Base-by-base conservation (phyloP, 1,140 invertebrate genomes). In the Drosophila triauraria region DNA sequence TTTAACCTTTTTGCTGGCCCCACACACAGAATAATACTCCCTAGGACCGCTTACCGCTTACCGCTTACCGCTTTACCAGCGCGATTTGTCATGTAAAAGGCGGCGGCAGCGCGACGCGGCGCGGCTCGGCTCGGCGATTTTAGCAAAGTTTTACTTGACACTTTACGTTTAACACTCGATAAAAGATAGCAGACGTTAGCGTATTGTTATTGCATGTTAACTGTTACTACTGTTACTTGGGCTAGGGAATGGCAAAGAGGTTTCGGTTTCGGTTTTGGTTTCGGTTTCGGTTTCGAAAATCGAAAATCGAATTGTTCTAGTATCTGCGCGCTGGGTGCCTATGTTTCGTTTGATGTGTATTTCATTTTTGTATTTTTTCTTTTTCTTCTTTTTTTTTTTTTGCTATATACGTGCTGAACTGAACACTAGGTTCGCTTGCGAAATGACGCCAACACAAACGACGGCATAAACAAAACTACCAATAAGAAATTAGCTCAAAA, bases 381-480 rank as follows among this genome's bases (percentile, higher is more conserved):
- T 30, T 30, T 30, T 30, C 27, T 30, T 30, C 5, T 30, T 54
- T 54, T 15, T 15, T 30, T 51, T 17, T 32, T 50, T 53, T 35
- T 35, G 20, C 53, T 56, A 63, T 68, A 51, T 82, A 82, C 80
- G 80, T 82, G 80, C 80, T 82, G 60, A 64, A 76, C 80, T 75
- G 68, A 56, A 56, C 53, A 56, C 51, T 53, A 35, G 51, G 80
- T 78, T 70, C 78, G 80, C 80, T 82, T 82, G 78, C 80, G 78
- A 83, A 83, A 82, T 81, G 79, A 82, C 80, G 80, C 75, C 79
- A 82, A 78, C 80, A 81, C 80, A 83, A 83, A 62, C 80, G 80
- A 84, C 81, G 81, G 80, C 60, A 83, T 83, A 83, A 84, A 80
- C 81, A 83, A 83, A 83, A 84, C 81, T 83, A 84, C 76, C 76